Conservation (phyloP, 2,888 invertebrate species). For the Helobdella robusta region DNA sequence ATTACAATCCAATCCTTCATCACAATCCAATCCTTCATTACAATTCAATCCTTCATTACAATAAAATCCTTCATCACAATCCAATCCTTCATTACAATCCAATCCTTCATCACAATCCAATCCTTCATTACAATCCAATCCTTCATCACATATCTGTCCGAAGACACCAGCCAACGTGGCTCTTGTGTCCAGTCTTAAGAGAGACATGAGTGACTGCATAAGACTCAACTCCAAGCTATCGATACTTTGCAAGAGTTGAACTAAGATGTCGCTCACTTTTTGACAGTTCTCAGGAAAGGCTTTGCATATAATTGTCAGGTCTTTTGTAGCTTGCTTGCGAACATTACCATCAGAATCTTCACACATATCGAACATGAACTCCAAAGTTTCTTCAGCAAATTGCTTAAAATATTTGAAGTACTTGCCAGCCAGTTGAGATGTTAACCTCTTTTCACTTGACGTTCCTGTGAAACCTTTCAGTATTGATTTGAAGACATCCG, state of each 20-base stretch:
- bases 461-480: constrained; percentile 77
- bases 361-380: constrained; percentile 84
- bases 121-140: too few relatives aligned
- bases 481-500: constrained; percentile 72
- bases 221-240: constrained; percentile 66
- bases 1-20: too few relatives aligned
- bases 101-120: too few relatives aligned
- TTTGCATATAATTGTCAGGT: constrained; percentile 75
- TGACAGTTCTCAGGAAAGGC: constrained; percentile 71
- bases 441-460: constrained; percentile 78
- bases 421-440: constrained; percentile 86
- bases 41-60: too few relatives aligned
- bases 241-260: constrained; percentile 79
- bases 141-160: constrained; percentile 60
- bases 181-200: constrained; percentile 54
- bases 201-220: constrained; percentile 70
- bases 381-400: constrained; percentile 73
- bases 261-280: constrained; percentile 80
- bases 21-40: too few relatives aligned
- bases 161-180: constrained; percentile 58
- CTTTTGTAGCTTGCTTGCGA: constrained; percentile 84
- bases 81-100: too few relatives aligned
- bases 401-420: constrained; percentile 85
- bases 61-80: too few relatives aligned
- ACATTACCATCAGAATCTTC: constrained; percentile 92